These are phyloP conservation scores for Malurus melanocephalus DNA, from an alignment of 2,113 vertebrate species.

Conservation along the genomic window DNA sequence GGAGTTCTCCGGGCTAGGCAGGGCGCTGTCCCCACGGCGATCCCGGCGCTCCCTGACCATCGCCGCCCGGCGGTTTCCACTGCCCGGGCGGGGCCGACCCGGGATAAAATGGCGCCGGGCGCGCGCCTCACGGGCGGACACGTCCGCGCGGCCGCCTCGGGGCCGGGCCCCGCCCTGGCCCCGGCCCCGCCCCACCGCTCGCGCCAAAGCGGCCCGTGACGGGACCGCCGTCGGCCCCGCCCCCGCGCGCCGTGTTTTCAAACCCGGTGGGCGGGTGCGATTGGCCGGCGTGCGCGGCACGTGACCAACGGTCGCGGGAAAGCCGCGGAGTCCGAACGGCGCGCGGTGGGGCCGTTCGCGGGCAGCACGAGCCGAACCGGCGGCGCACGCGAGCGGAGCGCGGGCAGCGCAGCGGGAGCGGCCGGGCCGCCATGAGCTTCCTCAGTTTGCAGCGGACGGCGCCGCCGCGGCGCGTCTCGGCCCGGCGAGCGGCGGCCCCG, in stretches of 20 bases:
- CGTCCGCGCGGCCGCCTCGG: not conserved
- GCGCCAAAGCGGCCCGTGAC: conserved; percentile 77
- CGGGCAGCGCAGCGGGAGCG: not conserved
- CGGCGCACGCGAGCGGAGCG: not conserved
- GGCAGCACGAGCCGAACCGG: not conserved
- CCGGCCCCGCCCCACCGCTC: conserved; percentile 41
- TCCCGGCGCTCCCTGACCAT: not conserved
- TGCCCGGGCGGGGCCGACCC: not conserved
- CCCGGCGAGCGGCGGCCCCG: conserved; percentile 54
- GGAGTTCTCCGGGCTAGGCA: accelerated
- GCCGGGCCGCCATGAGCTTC: conserved; percentile 59
- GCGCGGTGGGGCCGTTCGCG: not conserved
- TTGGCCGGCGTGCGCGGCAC: conserved; percentile 73
- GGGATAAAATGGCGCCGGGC: not conserved
- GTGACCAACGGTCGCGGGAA: conserved; percentile 95
- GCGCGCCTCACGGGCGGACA: not conserved
- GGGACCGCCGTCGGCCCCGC: not conserved
- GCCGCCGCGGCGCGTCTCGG: conserved; percentile 56
- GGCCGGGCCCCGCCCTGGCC: not conserved
- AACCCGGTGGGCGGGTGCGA: conserved; percentile 68
- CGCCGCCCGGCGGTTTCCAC: not conserved
- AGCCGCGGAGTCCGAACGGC: conserved; percentile 74
- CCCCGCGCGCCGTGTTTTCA: conserved; percentile 80
- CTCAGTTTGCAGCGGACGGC: conserved; percentile 64
- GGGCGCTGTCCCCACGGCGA: not conserved